Percentiles rank a stretch among this genome's conserved stretches.
phyloP scores from a whole-genome alignment of 2,797 vertebrate species.

The Enteromius afrohamiltoni region DNA sequence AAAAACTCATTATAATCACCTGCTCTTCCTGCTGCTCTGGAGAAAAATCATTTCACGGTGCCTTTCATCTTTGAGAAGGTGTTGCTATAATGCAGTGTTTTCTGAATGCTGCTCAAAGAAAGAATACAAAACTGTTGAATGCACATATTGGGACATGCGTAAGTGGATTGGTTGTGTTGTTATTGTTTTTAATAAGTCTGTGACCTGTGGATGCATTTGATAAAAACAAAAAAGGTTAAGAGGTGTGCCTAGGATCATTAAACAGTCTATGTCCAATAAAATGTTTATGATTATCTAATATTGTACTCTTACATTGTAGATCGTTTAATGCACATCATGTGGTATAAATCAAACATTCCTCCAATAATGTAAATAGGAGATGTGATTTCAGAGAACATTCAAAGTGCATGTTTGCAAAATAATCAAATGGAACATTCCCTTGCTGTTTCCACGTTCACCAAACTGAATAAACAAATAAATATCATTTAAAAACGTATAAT shows the following conservation, averaged over 20 bases:
- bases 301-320: background rate
- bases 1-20: conserved; percentile 9
- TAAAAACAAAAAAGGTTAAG: background rate
- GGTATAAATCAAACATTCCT: no score
- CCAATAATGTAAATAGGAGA: no score
- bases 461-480: no score
- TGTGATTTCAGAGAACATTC: no score
- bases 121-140: background rate
- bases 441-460: no score
- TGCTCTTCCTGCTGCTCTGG: background rate
- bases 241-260: background rate
- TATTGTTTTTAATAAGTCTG: background rate
- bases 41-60: background rate
- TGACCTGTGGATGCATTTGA: background rate
- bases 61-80: background rate
- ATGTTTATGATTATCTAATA: background rate
- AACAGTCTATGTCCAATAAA: background rate
- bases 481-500: no score
- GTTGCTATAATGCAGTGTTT: background rate
- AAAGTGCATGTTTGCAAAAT: no score
- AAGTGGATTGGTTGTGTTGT: background rate
- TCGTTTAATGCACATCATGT: no score
- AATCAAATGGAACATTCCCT: no score
- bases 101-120: background rate
- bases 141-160: background rate